Percentiles rank a stretch among this genome's conserved stretches.
Conservation (phyloP, 2,113 vertebrate species). For the Macrotis lagotis region DNA sequence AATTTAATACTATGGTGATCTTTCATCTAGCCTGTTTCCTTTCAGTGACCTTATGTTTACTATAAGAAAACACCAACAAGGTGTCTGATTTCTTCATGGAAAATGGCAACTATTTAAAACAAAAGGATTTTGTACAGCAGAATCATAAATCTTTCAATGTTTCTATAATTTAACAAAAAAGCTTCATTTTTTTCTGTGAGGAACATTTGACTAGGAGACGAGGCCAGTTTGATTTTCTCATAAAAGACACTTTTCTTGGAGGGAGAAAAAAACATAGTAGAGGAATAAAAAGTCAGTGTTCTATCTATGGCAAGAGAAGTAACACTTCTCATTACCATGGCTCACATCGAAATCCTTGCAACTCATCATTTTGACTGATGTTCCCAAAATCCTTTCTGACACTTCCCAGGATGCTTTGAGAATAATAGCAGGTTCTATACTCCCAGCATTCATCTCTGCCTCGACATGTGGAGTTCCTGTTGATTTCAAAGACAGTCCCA, state of each 20-base stretch:
- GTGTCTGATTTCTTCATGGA: slow-evolving; percentile 84
- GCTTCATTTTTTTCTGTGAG: slow-evolving; percentile 77
- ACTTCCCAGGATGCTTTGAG: slow-evolving; percentile 63
- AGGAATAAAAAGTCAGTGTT: slow-evolving; percentile 71
- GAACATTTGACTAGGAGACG: slow-evolving; percentile 75
- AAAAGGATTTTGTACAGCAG: slow-evolving; percentile 81
- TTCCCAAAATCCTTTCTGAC: slow-evolving; percentile 52
- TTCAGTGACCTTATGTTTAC: slow-evolving; percentile 85
- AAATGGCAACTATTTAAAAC: slow-evolving; percentile 84
- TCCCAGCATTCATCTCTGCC: slow-evolving; percentile 40
- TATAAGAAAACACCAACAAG: slow-evolving; percentile 86
- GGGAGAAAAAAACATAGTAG: slow-evolving; percentile 27
- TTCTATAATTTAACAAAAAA: slow-evolving; percentile 75
- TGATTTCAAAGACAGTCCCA: slow-evolving; percentile 60
- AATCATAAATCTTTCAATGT: slow-evolving; percentile 78
- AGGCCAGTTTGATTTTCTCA: slow-evolving; percentile 74
- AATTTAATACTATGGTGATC: slow-evolving; percentile 84
- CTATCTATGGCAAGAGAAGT: slow-evolving; percentile 51
- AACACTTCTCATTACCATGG: slow-evolving; percentile 42
- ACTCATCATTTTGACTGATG: slow-evolving; percentile 66
- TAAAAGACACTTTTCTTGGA: slow-evolving; percentile 71
- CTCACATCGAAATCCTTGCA: slow-evolving; percentile 46
- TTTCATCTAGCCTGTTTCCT: slow-evolving; percentile 84
- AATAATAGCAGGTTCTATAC: slow-evolving; percentile 59
- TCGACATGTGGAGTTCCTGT: slow-evolving; percentile 51